A percentile compares a stretch with the other conserved stretches of the same genome.
These are phyloP conservation scores for Tipula confusa DNA, from an alignment of 2,888 invertebrate genomes.

Conservation along the genomic window DNA sequence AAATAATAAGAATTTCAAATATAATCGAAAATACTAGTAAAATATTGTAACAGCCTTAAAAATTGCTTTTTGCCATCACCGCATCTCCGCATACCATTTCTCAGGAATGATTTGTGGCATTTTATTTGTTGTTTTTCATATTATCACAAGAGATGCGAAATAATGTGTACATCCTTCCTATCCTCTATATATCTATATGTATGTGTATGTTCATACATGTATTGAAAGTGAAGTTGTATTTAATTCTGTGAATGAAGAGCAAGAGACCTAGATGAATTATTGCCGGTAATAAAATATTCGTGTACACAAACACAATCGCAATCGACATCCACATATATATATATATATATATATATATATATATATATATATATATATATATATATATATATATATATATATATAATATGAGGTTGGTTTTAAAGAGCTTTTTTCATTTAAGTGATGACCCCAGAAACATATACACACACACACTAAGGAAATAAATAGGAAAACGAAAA, in stretches of 20 bases:
- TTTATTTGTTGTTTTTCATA: conserved; percentile 12
- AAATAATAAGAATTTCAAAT: conserved; percentile 15
- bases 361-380: too few species aligned
- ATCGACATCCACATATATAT: too few species aligned
- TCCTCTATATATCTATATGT: background rate
- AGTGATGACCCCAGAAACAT: background rate
- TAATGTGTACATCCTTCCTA: conserved; percentile 20
- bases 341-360: too few species aligned
- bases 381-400: background rate
- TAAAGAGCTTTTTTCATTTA: background rate
- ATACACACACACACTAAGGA: background rate
- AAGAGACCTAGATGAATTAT: background rate
- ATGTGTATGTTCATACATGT: background rate
- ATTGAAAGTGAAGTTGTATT: conserved; percentile 12
- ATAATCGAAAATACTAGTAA: conserved; percentile 12
- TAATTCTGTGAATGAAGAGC: background rate
- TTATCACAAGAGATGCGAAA: conserved; percentile 20
- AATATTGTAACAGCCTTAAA: conserved; percentile 20
- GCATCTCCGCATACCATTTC: background rate
- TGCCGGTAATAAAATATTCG: conserved; percentile 25
- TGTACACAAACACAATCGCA: background rate
- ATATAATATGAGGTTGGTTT: background rate
- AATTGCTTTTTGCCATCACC: conserved; percentile 8
- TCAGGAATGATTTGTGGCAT: conserved; percentile 20
- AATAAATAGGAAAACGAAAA: background rate